phyloP scores from a whole-genome alignment of 2,113 vertebrate genomes.

The Cyphomyrus discorhynchus region DNA sequence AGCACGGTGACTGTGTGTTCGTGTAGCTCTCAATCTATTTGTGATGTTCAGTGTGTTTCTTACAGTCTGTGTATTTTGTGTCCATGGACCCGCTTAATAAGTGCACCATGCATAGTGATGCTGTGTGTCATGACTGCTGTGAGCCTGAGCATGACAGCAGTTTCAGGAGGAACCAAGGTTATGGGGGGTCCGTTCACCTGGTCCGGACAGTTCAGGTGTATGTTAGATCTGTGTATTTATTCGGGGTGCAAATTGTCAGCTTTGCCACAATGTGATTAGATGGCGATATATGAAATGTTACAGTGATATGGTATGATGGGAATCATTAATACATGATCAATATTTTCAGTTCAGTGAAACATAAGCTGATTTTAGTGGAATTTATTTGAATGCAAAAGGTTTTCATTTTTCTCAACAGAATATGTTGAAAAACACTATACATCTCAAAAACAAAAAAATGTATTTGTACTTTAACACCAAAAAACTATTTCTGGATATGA shows the following conservation, averaged over 20 bases:
- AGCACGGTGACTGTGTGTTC: neutral
- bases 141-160: neutral
- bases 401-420: neutral
- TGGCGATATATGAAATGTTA: neutral
- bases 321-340: neutral
- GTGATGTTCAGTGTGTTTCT: neutral
- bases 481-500: neutral
- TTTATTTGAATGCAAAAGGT: neutral
- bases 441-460: neutral
- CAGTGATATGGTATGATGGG: neutral
- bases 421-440: neutral
- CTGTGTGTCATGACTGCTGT: neutral
- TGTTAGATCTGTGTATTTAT: neutral
- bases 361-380: neutral
- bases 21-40: neutral
- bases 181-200: neutral
- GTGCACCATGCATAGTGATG: neutral
- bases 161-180: neutral
- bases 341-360: neutral
- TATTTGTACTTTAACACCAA: neutral
- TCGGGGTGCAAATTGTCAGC: neutral
- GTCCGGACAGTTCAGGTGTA: neutral
- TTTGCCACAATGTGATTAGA: neutral
- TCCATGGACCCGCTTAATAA: neutral
- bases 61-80: neutral